A percentile compares a stretch with the other conserved stretches of the same genome.
phyloP scores from a whole-genome alignment of 1,140 invertebrate genomes.

The Heterodera schachtii region DNA sequence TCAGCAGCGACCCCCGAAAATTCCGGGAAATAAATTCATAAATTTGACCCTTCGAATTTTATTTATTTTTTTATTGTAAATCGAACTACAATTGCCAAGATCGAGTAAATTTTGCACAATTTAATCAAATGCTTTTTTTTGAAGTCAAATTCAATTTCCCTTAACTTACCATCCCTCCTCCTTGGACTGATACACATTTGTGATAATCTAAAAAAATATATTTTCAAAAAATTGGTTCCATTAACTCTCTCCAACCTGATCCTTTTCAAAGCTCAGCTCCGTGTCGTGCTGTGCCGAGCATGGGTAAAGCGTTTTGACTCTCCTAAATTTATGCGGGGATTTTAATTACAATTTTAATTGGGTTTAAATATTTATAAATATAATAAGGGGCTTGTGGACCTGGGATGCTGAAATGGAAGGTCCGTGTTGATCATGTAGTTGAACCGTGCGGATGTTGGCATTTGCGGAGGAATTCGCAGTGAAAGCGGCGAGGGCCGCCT shows the following conservation, averaged over 20 bases:
- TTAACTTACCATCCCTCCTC: constrained; percentile 25
- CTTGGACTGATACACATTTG: constrained; percentile 27
- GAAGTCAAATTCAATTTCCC: background rate
- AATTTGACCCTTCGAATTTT: no score
- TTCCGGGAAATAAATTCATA: no score
- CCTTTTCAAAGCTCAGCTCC: constrained; percentile 24
- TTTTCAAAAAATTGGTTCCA: no score
- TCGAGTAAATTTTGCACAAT: no score
- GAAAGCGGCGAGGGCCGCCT: background rate
- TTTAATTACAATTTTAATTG: no score
- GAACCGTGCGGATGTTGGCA: background rate
- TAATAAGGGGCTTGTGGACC: background rate
- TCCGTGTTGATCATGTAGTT: background rate
- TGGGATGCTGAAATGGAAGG: background rate
- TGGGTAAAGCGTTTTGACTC: constrained; percentile 3
- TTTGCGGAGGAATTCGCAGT: background rate
- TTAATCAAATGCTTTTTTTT: no score
- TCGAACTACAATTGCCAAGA: background rate
- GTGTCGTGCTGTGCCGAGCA: constrained; percentile 21
- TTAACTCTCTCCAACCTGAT: no score
- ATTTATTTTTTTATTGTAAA: no score
- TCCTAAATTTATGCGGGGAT: background rate
- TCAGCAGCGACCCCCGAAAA: no score
- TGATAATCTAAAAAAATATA: constrained; percentile 20
- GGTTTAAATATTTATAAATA: no score